phyloP scores from a whole-genome alignment of 1,140 invertebrate species.

The Drosophila ohnishii region DNA sequence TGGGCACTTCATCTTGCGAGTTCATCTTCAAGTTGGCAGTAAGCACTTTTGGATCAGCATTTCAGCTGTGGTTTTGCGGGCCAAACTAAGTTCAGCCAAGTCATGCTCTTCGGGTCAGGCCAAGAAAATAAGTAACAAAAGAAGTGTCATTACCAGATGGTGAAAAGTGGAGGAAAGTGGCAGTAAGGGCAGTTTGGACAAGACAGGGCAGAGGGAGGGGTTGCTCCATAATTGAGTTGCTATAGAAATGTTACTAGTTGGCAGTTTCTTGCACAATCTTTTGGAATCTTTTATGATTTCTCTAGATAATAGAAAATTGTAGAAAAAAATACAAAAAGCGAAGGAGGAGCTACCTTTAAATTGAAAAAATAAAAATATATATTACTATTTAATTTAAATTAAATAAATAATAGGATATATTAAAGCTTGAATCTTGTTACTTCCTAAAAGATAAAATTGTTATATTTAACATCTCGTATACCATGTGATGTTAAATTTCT shows the following conservation, averaged over 20 bases:
- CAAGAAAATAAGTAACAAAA: slow-evolving; percentile 27
- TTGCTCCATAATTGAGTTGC: not conserved
- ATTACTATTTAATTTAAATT: not conserved
- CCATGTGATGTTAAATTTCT: too few species aligned
- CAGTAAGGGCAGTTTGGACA: not conserved
- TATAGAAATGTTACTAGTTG: slow-evolving; percentile 3
- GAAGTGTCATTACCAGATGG: slow-evolving; percentile 47
- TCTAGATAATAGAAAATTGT: not conserved
- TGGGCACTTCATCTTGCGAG: slow-evolving; percentile 21
- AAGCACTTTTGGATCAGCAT: slow-evolving; percentile 57
- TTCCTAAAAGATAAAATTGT: too few species aligned
- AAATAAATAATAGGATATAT: not conserved
- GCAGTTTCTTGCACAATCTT: not conserved
- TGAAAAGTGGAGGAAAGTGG: slow-evolving; percentile 8
- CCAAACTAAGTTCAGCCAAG: slow-evolving; percentile 18
- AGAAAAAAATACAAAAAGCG: not conserved
- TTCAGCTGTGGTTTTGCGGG: slow-evolving; percentile 25
- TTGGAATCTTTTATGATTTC: not conserved
- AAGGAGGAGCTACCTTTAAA: not conserved
- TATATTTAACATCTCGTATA: not conserved
- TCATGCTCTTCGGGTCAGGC: slow-evolving; percentile 16
- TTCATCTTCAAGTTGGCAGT: slow-evolving; percentile 55
- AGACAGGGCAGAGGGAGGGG: not conserved
- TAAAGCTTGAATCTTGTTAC: too few species aligned
- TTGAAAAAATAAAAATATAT: not conserved